phyloP scores from a whole-genome alignment of 1,140 invertebrate genomes.

The Neodiprion pinetum region DNA sequence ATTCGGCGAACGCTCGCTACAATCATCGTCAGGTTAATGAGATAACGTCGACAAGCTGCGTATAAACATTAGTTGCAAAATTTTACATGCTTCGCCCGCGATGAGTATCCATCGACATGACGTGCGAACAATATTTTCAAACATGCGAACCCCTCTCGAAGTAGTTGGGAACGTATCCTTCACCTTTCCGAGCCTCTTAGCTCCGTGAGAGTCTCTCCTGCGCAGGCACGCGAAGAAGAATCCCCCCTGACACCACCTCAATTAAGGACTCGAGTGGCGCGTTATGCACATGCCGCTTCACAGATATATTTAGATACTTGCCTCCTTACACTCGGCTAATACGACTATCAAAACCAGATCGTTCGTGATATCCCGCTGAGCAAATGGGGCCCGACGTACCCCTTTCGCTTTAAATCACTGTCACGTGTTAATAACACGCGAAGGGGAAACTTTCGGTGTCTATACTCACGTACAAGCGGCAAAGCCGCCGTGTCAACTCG shows the following conservation, averaged over 20 bases:
- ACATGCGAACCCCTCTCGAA: neutral
- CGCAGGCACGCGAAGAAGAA: neutral
- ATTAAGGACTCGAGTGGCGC: constrained; percentile 3
- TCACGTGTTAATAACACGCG: constrained; percentile 7
- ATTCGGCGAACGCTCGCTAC: no score
- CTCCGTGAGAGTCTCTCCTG: neutral
- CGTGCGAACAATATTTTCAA: no score
- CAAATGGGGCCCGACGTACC: neutral
- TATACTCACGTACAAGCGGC: neutral
- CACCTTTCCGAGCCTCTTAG: neutral
- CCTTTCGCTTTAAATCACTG: constrained; percentile 3
- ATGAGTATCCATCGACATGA: no score
- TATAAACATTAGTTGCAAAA: no score
- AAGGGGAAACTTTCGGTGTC: neutral
- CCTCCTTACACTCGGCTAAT: constrained; percentile 3
- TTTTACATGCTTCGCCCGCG: no score
- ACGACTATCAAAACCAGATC: neutral
- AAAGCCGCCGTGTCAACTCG: neutral
- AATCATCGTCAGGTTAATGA: no score
- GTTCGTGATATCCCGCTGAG: neutral
- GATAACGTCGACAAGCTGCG: no score
- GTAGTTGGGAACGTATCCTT: neutral
- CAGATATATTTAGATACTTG: neutral
- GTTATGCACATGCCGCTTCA: neutral
- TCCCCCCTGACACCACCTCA: neutral